Percentiles rank a stretch among this genome's conserved stretches.
These are phyloP conservation scores for Hoplias malabaricus DNA, from an alignment of 2,113 vertebrate species.

Conservation along the genomic window DNA sequence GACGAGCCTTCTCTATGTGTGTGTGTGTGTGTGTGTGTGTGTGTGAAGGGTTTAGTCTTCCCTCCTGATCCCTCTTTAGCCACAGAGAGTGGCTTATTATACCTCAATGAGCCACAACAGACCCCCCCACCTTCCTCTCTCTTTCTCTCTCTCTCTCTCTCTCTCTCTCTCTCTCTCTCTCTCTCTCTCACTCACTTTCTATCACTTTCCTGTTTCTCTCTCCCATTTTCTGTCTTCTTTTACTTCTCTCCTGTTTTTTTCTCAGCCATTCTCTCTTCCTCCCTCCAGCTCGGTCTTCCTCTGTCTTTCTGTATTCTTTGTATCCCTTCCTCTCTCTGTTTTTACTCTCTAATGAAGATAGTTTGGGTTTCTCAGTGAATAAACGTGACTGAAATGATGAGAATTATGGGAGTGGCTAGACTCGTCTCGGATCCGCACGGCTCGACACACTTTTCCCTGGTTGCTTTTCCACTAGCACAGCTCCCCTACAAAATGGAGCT, in stretches of 20 bases:
- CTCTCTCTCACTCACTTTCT: neutral
- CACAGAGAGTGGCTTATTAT: neutral
- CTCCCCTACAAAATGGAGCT: too few species aligned
- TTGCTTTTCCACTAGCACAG: too few species aligned
- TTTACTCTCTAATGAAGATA: neutral
- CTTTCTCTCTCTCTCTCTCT: neutral
- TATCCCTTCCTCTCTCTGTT: neutral
- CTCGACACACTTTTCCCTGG: too few species aligned
- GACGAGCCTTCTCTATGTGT: neutral
- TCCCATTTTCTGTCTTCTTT: neutral
- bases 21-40: neutral
- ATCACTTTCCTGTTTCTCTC: neutral
- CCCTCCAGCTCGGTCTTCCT: neutral
- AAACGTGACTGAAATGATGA: too few species aligned
- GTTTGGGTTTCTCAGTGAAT: too few species aligned
- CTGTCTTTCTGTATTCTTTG: neutral
- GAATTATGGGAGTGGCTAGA: too few species aligned
- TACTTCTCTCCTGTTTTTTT: neutral
- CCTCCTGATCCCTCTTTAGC: conserved; percentile 3
- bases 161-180: neutral
- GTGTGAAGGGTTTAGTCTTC: conserved; percentile 1
- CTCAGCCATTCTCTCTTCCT: neutral
- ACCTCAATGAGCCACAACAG: conserved; percentile 13
- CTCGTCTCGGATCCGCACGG: too few species aligned
- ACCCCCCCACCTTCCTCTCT: neutral